Percentiles rank a stretch among this genome's conserved stretches.
phyloP scores from a whole-genome alignment of 2,888 invertebrate genomes.

The Gandaritis pyraliata region DNA sequence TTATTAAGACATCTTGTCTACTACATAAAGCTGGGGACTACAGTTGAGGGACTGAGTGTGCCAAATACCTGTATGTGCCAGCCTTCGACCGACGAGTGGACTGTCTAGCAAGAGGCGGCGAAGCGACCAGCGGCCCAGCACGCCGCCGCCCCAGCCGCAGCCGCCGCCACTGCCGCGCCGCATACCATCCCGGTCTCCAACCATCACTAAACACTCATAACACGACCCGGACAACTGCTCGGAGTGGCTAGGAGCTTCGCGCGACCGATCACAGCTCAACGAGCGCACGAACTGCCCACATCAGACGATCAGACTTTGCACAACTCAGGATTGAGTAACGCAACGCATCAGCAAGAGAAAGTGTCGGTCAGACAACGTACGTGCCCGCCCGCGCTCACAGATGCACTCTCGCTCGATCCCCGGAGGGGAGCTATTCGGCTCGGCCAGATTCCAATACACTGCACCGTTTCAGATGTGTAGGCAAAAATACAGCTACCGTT shows the following conservation, averaged over 20 bases:
- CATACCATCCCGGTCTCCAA: conserved; percentile 75
- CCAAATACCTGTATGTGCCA: conserved; percentile 77
- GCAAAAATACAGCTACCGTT: conserved; percentile 7
- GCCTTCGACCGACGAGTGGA: conserved; percentile 87
- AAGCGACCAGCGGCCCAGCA: conserved; percentile 86
- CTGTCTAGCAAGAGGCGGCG: conserved; percentile 88
- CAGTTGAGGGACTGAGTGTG: background rate
- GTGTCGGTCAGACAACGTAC: conserved; percentile 64
- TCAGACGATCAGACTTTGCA: conserved; percentile 59
- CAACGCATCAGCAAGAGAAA: conserved; percentile 78
- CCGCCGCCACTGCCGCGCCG: conserved; percentile 73
- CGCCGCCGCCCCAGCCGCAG: conserved; percentile 77
- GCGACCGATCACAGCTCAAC: conserved; percentile 55
- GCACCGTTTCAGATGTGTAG: conserved; percentile 3
- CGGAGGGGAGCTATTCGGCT: conserved; percentile 53
- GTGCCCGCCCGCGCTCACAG: conserved; percentile 57
- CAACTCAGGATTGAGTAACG: conserved; percentile 72
- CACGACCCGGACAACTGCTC: conserved; percentile 55
- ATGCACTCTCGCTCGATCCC: conserved; percentile 55
- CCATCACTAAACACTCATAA: conserved; percentile 75
- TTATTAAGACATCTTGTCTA: too few relatives aligned
- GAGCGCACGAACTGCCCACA: conserved; percentile 57
- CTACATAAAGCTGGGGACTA: too few relatives aligned
- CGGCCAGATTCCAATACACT: conserved; percentile 48
- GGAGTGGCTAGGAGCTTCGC: conserved; percentile 32